A percentile compares a stretch with the other conserved stretches of the same genome.
Conservation (phyloP, 64 coral and sea anemone genomes). For the Stylophora pistillata region DNA sequence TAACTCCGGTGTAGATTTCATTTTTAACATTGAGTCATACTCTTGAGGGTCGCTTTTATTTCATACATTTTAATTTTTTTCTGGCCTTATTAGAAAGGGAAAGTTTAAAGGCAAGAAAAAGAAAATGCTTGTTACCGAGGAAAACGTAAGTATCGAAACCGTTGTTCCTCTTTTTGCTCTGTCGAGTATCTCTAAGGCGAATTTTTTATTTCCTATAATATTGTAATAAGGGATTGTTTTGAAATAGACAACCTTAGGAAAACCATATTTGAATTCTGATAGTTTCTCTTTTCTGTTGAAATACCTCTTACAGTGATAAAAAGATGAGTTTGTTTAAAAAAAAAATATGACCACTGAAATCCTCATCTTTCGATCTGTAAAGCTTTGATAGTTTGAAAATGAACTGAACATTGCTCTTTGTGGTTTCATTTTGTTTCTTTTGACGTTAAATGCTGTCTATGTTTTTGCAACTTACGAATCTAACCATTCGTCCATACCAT, state of each 20-base stretch:
- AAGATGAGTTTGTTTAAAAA: too few relatives aligned
- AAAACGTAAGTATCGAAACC: slow-evolving; percentile 14
- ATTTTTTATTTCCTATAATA: background rate
- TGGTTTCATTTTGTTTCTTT: background rate
- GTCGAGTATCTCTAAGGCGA: too few relatives aligned
- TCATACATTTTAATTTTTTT: background rate
- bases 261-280: background rate
- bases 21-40: background rate
- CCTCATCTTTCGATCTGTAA: background rate
- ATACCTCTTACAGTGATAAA: background rate
- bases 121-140: background rate
- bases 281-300: background rate
- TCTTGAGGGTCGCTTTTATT: background rate
- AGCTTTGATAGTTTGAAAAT: background rate
- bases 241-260: background rate
- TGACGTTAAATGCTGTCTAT: background rate
- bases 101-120: slow-evolving; percentile 48
- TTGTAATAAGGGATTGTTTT: background rate
- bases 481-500: too few relatives aligned
- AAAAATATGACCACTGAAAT: background rate
- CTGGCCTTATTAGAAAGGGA: slow-evolving; percentile 5
- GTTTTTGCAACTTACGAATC: too few relatives aligned
- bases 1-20: background rate
- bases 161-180: background rate
- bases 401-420: background rate